Base-by-base conservation (phyloP, 2,888 invertebrate genomes). In the Sipha maydis region DNA sequence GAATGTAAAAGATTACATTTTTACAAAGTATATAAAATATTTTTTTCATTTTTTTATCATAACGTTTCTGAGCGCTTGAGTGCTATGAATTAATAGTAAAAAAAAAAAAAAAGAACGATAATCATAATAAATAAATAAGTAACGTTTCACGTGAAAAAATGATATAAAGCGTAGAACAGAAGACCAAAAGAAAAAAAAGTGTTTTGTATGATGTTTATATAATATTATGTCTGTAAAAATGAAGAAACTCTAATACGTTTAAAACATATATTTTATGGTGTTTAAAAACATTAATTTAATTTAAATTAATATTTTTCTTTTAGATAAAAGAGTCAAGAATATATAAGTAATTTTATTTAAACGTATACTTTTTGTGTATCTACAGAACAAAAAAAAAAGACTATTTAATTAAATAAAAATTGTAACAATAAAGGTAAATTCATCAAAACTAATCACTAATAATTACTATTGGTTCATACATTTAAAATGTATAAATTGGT, bases 11-110 rank as follows among this genome's bases (percentile, higher is more conserved):
- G 75, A 84, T 75, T 83, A 84, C 38, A 84, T 75, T 56, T 38
- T 9, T 75, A 73, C 48, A 14, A 71, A 83, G 73, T 38, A 38
- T 38, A 56, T 34, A 56, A 56, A 75, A 34, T 38, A 28, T 71
- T 34, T 48, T 67, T 83, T 82, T 11, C 19, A 56, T 56, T 83
- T 83, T 71, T 83, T 83, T 83, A 19, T 83, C 61, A 21, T 83
- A 75, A 56, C 7, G 38, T 38, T 75, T 83, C 21, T n/a, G 73
- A 19, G 28, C 28, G 56, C 76, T 84, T 61, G 75, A 84, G 61
- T 56, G 48, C 14, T 73, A 31, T 25, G 31, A 71, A 34, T 54
- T 19, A 61, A 75, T 61, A 56, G 54, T 19, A 19, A n/a, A 69
- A 82, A 28, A n/a, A 83, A 75, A 75, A 31, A 73, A 73, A 73